These are phyloP conservation scores for Trichogramma evanescens DNA, from an alignment of 2,888 invertebrate genomes.

Conservation along the genomic window DNA sequence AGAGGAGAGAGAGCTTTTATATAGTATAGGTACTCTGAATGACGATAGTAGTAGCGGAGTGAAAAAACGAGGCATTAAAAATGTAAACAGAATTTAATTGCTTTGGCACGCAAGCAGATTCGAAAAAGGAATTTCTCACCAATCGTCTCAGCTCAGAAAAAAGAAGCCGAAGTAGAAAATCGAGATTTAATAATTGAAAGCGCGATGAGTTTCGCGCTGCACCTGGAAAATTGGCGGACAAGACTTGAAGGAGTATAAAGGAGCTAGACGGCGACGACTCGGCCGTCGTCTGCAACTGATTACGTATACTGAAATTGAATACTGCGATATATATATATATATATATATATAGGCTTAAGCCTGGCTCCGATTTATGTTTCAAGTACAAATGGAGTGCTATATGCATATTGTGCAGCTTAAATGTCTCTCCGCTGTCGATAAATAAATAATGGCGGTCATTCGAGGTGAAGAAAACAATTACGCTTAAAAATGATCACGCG, in stretches of 20 bases:
- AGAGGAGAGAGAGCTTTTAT: no score
- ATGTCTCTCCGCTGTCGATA: no score
- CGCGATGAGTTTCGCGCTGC: background rate
- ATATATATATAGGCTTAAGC: no score
- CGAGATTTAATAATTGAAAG: slow-evolving; percentile 14
- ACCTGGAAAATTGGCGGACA: background rate
- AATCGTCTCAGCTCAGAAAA: slow-evolving; percentile 1
- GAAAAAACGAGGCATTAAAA: slow-evolving; percentile 7
- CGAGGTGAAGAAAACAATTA: slow-evolving; percentile 23
- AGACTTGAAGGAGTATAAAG: background rate
- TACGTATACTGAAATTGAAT: no score
- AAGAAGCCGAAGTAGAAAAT: slow-evolving; percentile 7
- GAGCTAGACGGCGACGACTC: no score
- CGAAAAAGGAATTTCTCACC: slow-evolving; percentile 7
- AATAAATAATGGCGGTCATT: background rate
- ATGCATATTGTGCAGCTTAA: no score
- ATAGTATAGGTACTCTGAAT: no score
- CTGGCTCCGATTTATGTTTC: no score
- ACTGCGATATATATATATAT: no score
- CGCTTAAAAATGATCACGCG: slow-evolving; percentile 16
- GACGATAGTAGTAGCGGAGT: no score
- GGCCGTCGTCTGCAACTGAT: no score
- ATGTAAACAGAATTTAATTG: slow-evolving; percentile 20
- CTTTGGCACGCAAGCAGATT: background rate
- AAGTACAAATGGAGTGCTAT: no score